Evolutionary conservation across 2,888 invertebrate genomes (phyloP).

Genomic region (Latrodectus elegans): DNA sequence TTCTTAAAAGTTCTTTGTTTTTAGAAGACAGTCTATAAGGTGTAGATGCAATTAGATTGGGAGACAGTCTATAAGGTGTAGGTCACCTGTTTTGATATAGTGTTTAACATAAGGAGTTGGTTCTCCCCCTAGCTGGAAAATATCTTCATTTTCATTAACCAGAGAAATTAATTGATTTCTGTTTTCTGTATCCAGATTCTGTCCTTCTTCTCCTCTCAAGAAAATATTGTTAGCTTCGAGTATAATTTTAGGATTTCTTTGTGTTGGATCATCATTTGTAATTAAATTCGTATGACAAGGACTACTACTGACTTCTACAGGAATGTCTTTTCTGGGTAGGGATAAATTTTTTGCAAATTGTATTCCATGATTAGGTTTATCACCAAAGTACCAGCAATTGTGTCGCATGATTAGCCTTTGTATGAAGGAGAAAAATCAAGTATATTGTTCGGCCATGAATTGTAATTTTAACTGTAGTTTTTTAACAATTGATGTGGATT

Average conservation of each 20-base stretch:
- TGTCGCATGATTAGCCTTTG: slow-evolving; percentile 1
- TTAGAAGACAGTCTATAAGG: too few species aligned
- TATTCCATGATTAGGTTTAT: neutral
- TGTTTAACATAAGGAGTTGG: neutral
- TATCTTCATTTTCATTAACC: slow-evolving; percentile 11
- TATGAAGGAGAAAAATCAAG: slow-evolving; percentile 8
- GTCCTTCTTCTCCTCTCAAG: slow-evolving; percentile 1
- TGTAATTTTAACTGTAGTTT: neutral
- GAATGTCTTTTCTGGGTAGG: neutral
- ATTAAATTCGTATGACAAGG: neutral
- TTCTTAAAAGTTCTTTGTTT: too few species aligned
- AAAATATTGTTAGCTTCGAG: neutral
- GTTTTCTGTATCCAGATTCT: slow-evolving; percentile 5
- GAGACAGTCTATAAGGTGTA: too few species aligned
- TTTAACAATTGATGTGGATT: slow-evolving; percentile 3
- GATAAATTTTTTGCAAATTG: neutral
- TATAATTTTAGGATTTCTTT: neutral
- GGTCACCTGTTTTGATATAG: too few species aligned
- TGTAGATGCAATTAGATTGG: too few species aligned
- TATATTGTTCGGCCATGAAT: neutral
- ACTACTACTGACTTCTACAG: neutral
- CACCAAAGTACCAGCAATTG: slow-evolving; percentile 15
- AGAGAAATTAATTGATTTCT: neutral
- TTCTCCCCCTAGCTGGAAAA: slow-evolving; percentile 2
- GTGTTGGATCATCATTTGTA: neutral